Evolutionary conservation across 2,113 vertebrate species (phyloP).

Genomic region (Cochlearius cochlearius): DNA sequence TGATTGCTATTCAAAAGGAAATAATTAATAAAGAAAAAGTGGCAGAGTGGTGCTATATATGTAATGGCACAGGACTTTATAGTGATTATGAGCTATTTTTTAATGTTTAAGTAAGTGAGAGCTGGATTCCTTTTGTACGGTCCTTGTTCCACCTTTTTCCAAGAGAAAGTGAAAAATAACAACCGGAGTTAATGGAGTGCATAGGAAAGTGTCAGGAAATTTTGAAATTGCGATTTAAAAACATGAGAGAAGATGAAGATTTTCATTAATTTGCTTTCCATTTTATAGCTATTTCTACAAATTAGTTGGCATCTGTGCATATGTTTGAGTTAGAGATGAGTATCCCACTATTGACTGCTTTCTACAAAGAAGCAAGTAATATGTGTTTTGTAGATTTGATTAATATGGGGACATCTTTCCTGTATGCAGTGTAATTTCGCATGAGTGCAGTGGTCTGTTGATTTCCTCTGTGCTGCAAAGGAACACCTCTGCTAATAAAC

Average conservation of each 20-base stretch:
- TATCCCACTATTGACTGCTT: neutral
- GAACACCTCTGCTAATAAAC: neutral
- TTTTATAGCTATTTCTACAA: neutral
- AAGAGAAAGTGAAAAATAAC: constrained; percentile 19
- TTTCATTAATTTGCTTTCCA: neutral
- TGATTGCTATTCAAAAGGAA: constrained; percentile 51
- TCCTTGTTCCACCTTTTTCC: neutral
- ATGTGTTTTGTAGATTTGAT: neutral
- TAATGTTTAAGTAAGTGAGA: constrained; percentile 20
- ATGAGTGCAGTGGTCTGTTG: neutral
- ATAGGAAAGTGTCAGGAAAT: neutral
- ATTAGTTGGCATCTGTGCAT: neutral
- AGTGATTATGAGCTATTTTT: constrained; percentile 25
- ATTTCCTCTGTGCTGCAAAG: neutral
- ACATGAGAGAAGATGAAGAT: neutral
- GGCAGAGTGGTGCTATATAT: constrained; percentile 42
- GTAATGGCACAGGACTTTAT: neutral
- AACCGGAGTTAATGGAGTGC: neutral
- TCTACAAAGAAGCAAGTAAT: neutral
- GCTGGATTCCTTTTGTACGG: neutral
- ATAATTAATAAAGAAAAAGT: constrained; percentile 63
- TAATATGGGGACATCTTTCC: neutral
- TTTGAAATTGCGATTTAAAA: neutral
- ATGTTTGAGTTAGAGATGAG: neutral
- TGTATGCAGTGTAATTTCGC: neutral